These are phyloP conservation scores for Toxotes lorentzi DNA, from an alignment of 2,797 vertebrate genomes.

Conservation along the genomic window DNA sequence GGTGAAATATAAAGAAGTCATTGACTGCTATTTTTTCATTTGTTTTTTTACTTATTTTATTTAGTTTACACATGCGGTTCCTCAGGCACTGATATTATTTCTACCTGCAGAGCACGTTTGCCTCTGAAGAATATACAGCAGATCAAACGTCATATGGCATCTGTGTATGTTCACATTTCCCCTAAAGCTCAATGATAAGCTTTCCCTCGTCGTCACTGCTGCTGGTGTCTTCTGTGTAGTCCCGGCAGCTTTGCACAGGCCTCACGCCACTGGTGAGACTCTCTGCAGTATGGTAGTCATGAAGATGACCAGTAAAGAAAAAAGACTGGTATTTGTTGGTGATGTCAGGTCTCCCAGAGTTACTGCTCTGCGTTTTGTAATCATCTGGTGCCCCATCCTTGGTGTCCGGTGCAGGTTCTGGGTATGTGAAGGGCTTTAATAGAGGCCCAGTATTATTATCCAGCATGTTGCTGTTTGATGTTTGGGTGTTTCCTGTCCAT, in stretches of 20 bases:
- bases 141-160: background rate
- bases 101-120: background rate
- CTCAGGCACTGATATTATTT: background rate
- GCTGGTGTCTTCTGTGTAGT: conserved; percentile 77
- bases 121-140: conserved; percentile 14
- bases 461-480: background rate
- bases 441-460: background rate
- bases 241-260: conserved; percentile 65
- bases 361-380: conserved; percentile 1
- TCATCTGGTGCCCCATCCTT: conserved; percentile 11
- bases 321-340: conserved; percentile 55
- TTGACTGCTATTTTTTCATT: background rate
- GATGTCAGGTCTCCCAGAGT: conserved; percentile 29
- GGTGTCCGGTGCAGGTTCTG: background rate
- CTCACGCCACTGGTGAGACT: conserved; percentile 45
- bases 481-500: conserved; percentile 30
- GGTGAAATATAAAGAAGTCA: background rate
- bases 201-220: conserved; percentile 87
- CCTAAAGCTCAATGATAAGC: conserved; percentile 86
- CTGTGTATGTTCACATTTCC: background rate
- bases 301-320: conserved; percentile 44
- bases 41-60: background rate
- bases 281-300: conserved; percentile 45
- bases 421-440: conserved; percentile 19
- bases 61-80: background rate